Conservation (phyloP, 1,140 invertebrate species). For the Lordiphosa clarofinis region DNA sequence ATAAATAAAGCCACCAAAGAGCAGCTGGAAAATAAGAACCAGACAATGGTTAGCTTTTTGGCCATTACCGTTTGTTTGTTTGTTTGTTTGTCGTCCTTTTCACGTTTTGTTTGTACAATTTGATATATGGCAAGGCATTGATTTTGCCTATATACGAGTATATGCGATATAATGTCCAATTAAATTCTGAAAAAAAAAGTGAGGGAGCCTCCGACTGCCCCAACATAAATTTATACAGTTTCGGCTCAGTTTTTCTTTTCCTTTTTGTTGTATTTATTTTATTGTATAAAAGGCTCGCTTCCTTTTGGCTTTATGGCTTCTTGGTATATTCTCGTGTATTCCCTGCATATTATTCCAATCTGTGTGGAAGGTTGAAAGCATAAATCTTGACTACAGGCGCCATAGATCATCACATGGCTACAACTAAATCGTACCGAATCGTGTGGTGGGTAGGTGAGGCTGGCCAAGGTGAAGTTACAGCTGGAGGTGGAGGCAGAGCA, state of each 20-base stretch:
- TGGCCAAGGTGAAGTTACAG: conserved; percentile 1
- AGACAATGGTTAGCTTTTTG: no score
- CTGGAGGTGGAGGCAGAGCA: not conserved
- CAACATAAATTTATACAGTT: conserved; percentile 53
- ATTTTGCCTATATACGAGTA: conserved; percentile 36
- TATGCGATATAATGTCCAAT: conserved; percentile 55
- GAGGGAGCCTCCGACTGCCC: conserved; percentile 1
- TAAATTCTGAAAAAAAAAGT: conserved; percentile 46
- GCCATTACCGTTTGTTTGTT: no score
- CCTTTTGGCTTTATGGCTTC: conserved; percentile 40
- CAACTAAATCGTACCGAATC: conserved; percentile 34
- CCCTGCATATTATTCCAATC: conserved; percentile 53
- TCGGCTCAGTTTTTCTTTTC: conserved; percentile 4
- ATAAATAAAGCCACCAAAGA: no score
- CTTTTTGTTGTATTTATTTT: conserved; percentile 32
- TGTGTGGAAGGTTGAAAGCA: conserved; percentile 24
- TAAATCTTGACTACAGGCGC: conserved; percentile 56
- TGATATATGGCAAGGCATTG: conserved; percentile 55
- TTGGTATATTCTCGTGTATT: conserved; percentile 11
- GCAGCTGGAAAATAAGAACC: no score
- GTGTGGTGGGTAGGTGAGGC: conserved; percentile 1
- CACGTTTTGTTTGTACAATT: conserved; percentile 22
- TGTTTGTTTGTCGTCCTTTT: conserved; percentile 4
- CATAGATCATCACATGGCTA: conserved; percentile 50
- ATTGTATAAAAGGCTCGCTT: conserved; percentile 40